Conservation (phyloP, 2,888 invertebrate species). For the Thecocarcelia acutangulata region DNA sequence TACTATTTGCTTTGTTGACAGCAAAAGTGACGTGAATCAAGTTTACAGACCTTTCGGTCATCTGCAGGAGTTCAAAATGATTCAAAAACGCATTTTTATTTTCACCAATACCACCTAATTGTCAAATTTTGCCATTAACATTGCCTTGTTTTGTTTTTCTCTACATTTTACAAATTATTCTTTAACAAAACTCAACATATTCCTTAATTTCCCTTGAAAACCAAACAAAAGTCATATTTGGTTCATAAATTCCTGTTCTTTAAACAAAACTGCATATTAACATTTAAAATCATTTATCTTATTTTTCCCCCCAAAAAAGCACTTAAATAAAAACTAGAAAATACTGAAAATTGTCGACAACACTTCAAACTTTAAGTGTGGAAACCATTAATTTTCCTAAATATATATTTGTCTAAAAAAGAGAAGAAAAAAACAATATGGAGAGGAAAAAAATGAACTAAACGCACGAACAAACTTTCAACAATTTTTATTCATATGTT, state of each 20-base stretch:
- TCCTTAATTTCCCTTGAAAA: neutral
- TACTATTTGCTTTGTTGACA: no score
- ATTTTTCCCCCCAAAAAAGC: constrained; percentile 1
- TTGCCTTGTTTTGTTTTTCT: no score
- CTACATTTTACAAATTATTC: no score
- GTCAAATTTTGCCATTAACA: no score
- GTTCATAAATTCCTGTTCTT: neutral
- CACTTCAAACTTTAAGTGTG: constrained; percentile 52
- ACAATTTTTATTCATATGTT: constrained; percentile 43
- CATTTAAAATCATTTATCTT: constrained; percentile 45
- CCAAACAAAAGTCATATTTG: neutral
- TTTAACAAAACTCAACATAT: no score
- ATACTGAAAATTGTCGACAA: constrained; percentile 39
- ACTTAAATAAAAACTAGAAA: neutral
- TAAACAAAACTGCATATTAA: constrained; percentile 11
- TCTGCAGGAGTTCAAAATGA: no score
- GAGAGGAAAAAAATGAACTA: neutral
- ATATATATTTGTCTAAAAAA: constrained; percentile 33
- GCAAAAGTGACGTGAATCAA: no score
- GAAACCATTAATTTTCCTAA: constrained; percentile 63
- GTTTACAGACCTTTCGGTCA: no score
- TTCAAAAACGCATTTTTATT: no score
- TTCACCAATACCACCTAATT: no score
- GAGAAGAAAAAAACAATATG: constrained; percentile 18
- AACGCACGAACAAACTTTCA: constrained; percentile 35